These are phyloP conservation scores for Chymomyza procnemis DNA, from an alignment of 2,888 invertebrate species.

Conservation along the genomic window DNA sequence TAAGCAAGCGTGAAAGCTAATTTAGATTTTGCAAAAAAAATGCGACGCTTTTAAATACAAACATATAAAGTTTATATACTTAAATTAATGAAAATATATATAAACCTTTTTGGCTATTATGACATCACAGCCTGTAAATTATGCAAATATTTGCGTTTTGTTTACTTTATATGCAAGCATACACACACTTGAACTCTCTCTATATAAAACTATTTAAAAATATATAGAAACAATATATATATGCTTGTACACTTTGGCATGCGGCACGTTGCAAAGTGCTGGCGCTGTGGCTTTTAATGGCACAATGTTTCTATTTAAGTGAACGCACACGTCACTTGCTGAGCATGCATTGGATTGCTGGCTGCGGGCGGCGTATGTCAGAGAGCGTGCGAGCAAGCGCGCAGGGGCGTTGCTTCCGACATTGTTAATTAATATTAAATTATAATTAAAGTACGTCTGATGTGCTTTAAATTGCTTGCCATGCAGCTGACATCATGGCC, in stretches of 20 bases:
- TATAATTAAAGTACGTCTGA: slow-evolving; percentile 20
- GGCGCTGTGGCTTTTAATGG: slow-evolving; percentile 42
- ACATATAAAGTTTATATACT: not conserved
- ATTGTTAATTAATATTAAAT: slow-evolving; percentile 35
- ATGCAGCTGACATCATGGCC: slow-evolving; percentile 25
- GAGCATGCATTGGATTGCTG: slow-evolving; percentile 47
- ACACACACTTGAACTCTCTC: not conserved
- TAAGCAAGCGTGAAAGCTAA: slow-evolving; percentile 46
- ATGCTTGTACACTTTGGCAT: not conserved
- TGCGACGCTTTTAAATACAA: too few relatives aligned
- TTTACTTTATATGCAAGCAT: slow-evolving; percentile 39
- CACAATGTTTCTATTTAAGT: slow-evolving; percentile 64
- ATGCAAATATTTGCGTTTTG: slow-evolving; percentile 59
- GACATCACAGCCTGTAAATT: slow-evolving; percentile 68
- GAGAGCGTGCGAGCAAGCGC: not conserved
- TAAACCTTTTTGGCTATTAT: slow-evolving; percentile 40
- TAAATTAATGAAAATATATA: not conserved
- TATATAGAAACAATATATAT: slow-evolving; percentile 19
- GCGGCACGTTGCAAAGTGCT: not conserved
- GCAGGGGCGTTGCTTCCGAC: slow-evolving; percentile 11
- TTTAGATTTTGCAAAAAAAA: not conserved
- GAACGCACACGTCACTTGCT: slow-evolving; percentile 64
- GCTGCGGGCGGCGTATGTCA: too few relatives aligned
- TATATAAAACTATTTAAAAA: slow-evolving; percentile 9
- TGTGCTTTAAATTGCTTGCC: not conserved